Evolutionary conservation across 2,797 vertebrate genomes (phyloP).

Genomic region (Borostomias antarcticus): DNA sequence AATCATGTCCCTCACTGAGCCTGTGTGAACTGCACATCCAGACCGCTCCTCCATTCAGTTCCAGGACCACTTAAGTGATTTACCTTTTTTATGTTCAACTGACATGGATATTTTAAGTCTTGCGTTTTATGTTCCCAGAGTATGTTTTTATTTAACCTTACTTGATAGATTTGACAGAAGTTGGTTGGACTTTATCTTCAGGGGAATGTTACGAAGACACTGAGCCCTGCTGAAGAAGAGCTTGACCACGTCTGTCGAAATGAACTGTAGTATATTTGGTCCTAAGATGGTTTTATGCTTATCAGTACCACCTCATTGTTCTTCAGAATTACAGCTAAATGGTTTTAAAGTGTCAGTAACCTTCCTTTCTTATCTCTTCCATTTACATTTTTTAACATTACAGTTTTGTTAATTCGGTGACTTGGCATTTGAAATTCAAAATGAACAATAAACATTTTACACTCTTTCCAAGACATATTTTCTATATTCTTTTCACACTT

Average conservation of each 20-base stretch:
- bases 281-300: slow-evolving; percentile 27
- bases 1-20: not conserved
- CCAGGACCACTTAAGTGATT: slow-evolving; percentile 35
- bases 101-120: slow-evolving; percentile 32
- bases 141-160: slow-evolving; percentile 52
- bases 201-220: slow-evolving; percentile 12
- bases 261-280: slow-evolving; percentile 13
- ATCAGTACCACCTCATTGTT: slow-evolving; percentile 27
- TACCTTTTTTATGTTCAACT: slow-evolving; percentile 38
- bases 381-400: slow-evolving; percentile 71
- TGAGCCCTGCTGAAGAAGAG: not conserved
- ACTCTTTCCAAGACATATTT: slow-evolving; percentile 70
- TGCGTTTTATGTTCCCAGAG: slow-evolving; percentile 36
- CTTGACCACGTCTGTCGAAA: slow-evolving; percentile 2
- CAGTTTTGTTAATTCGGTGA: slow-evolving; percentile 88
- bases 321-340: slow-evolving; percentile 52
- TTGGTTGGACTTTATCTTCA: slow-evolving; percentile 29
- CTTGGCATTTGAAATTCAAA: slow-evolving; percentile 80
- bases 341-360: slow-evolving; percentile 52
- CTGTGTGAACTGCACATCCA: slow-evolving; percentile 5
- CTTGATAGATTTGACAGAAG: slow-evolving; percentile 27
- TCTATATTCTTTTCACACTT: slow-evolving; percentile 3
- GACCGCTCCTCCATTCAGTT: slow-evolving; percentile 22
- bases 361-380: slow-evolving; percentile 52
- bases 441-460: slow-evolving; percentile 88